phyloP scores from a whole-genome alignment of 2,797 vertebrate genomes.

The Hydrolagus colliei region DNA sequence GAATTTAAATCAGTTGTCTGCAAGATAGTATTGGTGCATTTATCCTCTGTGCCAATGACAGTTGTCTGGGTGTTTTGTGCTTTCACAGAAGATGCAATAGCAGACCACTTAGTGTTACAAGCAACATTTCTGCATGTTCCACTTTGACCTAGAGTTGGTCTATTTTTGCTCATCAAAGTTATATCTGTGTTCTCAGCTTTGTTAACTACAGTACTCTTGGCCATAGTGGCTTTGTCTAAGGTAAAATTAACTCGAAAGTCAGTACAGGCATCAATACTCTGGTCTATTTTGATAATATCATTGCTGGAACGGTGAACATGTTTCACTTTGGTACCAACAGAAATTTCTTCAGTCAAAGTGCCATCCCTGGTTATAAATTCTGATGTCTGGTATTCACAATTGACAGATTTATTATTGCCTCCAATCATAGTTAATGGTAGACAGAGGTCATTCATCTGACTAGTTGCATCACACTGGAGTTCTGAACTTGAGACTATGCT shows the following conservation, averaged over 20 bases:
- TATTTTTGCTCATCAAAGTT: constrained; percentile 41
- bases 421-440: background rate
- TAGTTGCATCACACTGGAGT: background rate
- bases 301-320: rapidly evolving
- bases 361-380: background rate
- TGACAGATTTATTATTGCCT: background rate
- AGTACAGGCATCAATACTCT: constrained; percentile 37
- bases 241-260: constrained; percentile 47
- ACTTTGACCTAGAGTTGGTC: background rate
- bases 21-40: background rate
- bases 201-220: constrained; percentile 36
- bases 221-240: constrained; percentile 41
- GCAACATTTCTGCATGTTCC: constrained; percentile 33
- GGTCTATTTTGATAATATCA: background rate
- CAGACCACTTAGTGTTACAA: constrained; percentile 41
- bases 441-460: background rate
- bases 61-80: background rate
- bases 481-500: background rate
- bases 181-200: constrained; percentile 47
- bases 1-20: constrained; percentile 33
- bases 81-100: rapidly evolving
- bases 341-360: background rate
- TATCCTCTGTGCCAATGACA: background rate
- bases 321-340: rapidly evolving
- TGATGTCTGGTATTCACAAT: background rate